Evolutionary conservation across 1,140 invertebrate genomes (phyloP).

Genomic region (Neodiprion fabricii): DNA sequence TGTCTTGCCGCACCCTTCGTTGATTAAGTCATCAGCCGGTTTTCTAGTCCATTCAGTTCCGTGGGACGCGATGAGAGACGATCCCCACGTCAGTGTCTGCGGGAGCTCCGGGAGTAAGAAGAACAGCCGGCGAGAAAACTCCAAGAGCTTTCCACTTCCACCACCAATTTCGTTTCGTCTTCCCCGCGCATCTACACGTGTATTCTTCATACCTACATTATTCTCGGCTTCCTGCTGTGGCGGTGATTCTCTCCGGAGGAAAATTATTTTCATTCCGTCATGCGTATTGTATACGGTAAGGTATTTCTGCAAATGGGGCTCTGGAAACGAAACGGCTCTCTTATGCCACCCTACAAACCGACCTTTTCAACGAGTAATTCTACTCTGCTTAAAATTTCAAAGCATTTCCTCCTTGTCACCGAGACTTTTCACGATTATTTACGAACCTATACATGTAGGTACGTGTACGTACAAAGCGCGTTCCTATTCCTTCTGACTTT

Average conservation of each 20-base stretch:
- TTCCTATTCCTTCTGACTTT: too few relatives aligned
- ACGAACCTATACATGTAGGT: too few relatives aligned
- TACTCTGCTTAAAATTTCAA: not conserved
- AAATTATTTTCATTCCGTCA: not conserved
- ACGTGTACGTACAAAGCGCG: too few relatives aligned
- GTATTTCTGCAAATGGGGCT: not conserved
- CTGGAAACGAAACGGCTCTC: too few relatives aligned
- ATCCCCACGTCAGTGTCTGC: not conserved
- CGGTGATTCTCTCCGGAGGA: not conserved
- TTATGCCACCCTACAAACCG: too few relatives aligned
- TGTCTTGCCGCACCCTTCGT: not conserved
- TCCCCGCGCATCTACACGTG: too few relatives aligned
- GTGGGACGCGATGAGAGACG: not conserved
- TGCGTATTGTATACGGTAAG: not conserved
- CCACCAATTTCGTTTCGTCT: not conserved
- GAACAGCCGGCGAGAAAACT: too few relatives aligned
- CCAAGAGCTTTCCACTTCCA: not conserved
- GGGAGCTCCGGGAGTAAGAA: not conserved
- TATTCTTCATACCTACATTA: not conserved
- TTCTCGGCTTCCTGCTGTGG: not conserved
- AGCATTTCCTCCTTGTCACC: not conserved
- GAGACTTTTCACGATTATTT: too few relatives aligned
- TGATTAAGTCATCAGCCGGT: not conserved
- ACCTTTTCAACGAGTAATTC: not conserved
- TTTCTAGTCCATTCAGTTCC: not conserved